Base-by-base conservation (phyloP, 1,140 invertebrate genomes). In the Neotoxoptera formosana region DNA sequence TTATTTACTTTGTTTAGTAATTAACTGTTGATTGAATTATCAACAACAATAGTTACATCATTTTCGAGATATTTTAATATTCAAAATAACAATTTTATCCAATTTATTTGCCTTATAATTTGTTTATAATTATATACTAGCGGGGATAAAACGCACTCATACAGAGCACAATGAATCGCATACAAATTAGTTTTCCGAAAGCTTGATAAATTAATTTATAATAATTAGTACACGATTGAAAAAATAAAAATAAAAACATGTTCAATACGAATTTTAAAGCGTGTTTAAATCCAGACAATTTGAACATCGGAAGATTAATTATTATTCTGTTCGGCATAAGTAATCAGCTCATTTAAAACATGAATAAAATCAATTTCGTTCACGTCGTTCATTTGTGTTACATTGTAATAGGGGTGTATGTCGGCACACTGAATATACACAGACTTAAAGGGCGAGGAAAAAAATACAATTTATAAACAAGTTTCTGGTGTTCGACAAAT, bases 181-280 rank as follows among this genome's bases (percentile, higher is more conserved):
- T 83, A 36, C 20, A 83, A 83, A 83, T 83, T 83, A 36, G 76
- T 83, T 83, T 83, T 83, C 21, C 21, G 17, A 83, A 36, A 36
- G 20, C 8, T 83, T 83, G 76, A 83, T 83, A 83, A 83, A 36
- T 36, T 36, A 36, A 83, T 83, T 83, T 23, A 36, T 36, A 83
- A 83, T 83, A 83, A 83, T 83, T 83, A 76, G 60, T 76, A 76
- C 30, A 76, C 30, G 60, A 76, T 17, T 76, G n/a, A n/a, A 76
- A 21, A 76, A 67, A 67, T n/a, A 30, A 60, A 30, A 47, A 76
- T 30, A 84, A 47, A 87, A 86, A 86, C 81, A 81, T 34, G 92
- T n/a, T n/a, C 36, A 81, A 90, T 94, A 93, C 48, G 81, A 86
- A 84, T 56, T 36, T 83, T 36, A 83, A 36, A 83, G 7, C 76